These are phyloP conservation scores for Ageneiosus marmoratus DNA, from an alignment of 2,113 vertebrate genomes.

Conservation along the genomic window DNA sequence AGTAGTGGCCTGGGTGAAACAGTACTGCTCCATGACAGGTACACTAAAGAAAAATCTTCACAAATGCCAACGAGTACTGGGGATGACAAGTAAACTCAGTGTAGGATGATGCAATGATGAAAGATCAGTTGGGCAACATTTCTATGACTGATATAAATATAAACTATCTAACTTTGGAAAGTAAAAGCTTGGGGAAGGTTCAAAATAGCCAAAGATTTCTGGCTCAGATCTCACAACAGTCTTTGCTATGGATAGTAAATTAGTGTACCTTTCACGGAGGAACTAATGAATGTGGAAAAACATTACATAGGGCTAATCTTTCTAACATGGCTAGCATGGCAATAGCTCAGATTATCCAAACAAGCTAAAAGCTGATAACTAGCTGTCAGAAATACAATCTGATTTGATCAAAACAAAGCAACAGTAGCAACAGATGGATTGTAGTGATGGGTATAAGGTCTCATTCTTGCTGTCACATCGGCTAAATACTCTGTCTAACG, in stretches of 20 bases:
- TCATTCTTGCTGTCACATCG: neutral
- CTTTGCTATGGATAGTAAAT: neutral
- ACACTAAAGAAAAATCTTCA: neutral
- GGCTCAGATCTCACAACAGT: neutral
- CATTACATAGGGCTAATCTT: neutral
- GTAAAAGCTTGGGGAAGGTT: neutral
- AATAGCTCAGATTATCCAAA: neutral
- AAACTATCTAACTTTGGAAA: neutral
- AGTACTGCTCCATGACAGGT: conserved; percentile 48
- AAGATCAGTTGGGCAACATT: neutral
- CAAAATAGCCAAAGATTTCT: neutral
- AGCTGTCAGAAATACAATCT: neutral
- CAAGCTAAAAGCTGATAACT: neutral
- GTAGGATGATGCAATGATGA: neutral
- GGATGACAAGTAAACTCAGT: neutral
- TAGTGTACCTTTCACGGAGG: neutral
- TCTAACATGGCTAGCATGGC: neutral
- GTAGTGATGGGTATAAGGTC: neutral
- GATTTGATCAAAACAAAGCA: neutral
- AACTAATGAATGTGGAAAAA: neutral
- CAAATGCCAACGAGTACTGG: neutral
- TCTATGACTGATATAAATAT: neutral
- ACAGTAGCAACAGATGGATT: neutral
- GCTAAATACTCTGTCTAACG: neutral
- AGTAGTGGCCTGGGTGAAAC: conserved; percentile 37